These are phyloP conservation scores for Reticulitermes lucifugus DNA, from an alignment of 2,888 invertebrate species.

Conservation along the genomic window DNA sequence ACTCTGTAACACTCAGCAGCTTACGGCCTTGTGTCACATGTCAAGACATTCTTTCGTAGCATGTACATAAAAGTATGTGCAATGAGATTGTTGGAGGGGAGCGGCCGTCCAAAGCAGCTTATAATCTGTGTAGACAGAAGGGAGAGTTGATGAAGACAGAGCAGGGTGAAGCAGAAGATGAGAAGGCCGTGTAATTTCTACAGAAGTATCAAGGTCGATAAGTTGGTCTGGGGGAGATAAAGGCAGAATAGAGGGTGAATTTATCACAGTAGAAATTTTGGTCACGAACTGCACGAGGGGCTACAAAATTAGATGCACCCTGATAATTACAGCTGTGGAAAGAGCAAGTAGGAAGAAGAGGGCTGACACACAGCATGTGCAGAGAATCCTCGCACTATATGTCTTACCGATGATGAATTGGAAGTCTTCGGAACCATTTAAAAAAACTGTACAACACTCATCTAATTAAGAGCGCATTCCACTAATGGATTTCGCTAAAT, in stretches of 20 bases:
- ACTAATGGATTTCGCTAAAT: too few species aligned
- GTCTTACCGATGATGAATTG: background rate
- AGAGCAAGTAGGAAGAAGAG: background rate
- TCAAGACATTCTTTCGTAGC: background rate
- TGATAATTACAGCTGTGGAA: constrained; percentile 9
- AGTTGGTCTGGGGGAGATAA: background rate
- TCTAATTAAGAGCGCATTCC: too few species aligned
- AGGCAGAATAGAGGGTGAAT: background rate
- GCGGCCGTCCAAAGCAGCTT: background rate
- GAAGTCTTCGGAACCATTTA: background rate
- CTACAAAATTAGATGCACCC: constrained; percentile 25
- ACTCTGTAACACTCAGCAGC: too few species aligned
- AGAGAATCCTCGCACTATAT: background rate
- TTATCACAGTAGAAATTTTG: constrained; percentile 17
- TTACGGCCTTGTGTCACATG: background rate
- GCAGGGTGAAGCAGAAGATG: background rate
- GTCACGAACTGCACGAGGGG: constrained; percentile 26
- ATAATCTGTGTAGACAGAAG: constrained; percentile 22
- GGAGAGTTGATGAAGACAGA: constrained; percentile 14
- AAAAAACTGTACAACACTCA: background rate
- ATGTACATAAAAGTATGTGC: background rate
- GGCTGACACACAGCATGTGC: too few species aligned
- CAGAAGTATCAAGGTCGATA: constrained; percentile 3
- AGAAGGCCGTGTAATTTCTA: constrained; percentile 7
- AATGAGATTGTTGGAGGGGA: background rate